These are phyloP conservation scores for Alethe diademata DNA, from an alignment of 2,113 vertebrate genomes.

Conservation along the genomic window DNA sequence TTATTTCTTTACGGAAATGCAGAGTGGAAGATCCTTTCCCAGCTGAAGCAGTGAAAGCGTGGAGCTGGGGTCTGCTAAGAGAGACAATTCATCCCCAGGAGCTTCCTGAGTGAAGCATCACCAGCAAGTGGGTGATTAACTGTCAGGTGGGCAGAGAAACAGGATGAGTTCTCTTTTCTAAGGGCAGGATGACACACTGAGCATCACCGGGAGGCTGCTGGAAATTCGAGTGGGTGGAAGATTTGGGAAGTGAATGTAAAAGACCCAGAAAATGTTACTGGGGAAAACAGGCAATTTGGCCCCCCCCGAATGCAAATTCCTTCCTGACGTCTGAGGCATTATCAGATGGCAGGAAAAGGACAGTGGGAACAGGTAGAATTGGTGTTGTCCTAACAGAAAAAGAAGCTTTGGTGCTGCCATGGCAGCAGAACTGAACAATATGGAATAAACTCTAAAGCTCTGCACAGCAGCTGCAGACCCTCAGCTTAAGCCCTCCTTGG, in stretches of 20 bases:
- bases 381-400: not conserved
- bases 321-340: not conserved
- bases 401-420: not conserved
- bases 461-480: not conserved
- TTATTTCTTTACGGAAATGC: not conserved
- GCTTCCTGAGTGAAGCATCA: not conserved
- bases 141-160: not conserved
- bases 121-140: not conserved
- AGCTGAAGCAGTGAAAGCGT: not conserved
- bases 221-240: not conserved
- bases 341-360: not conserved
- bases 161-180: not conserved
- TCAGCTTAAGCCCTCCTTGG: not conserved
- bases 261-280: not conserved
- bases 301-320: not conserved
- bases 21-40: not conserved
- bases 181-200: slow-evolving; percentile 6
- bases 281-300: not conserved
- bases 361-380: not conserved
- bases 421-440: not conserved
- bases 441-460: not conserved
- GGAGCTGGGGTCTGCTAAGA: not conserved
- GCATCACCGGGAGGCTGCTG: not conserved
- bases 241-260: not conserved
- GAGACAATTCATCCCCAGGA: not conserved